These are phyloP conservation scores for Cephus rjabovi DNA, from an alignment of 2,888 invertebrate species.

Conservation along the genomic window DNA sequence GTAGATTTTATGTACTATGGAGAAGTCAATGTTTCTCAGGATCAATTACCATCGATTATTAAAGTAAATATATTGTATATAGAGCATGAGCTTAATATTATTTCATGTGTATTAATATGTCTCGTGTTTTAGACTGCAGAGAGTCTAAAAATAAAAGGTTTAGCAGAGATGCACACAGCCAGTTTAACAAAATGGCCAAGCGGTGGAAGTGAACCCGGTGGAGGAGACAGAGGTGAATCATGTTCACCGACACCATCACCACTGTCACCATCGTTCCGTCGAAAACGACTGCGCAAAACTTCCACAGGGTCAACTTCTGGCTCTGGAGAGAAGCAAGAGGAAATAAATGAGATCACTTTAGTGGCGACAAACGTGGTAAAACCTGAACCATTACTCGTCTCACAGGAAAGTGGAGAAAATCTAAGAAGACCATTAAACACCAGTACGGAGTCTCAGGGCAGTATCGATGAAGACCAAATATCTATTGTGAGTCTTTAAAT, in stretches of 20 bases:
- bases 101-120: conserved; percentile 62
- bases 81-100: neutral
- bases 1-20: conserved; percentile 95
- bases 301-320: conserved; percentile 71
- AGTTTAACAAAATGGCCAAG: conserved; percentile 79
- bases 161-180: conserved; percentile 87
- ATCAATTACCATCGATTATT: conserved; percentile 78
- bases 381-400: conserved; percentile 55
- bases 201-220: conserved; percentile 63
- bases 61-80: conserved; percentile 60
- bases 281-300: conserved; percentile 75
- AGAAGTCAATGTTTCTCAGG: conserved; percentile 91
- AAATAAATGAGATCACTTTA: conserved; percentile 59
- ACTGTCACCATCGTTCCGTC: conserved; percentile 72
- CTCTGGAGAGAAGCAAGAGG: conserved; percentile 58
- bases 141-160: conserved; percentile 87
- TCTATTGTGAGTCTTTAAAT: conserved; percentile 51
- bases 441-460: conserved; percentile 59
- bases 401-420: conserved; percentile 51
- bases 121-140: conserved; percentile 82
- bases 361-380: conserved; percentile 61
- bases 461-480: conserved; percentile 62
- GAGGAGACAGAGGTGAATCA: conserved; percentile 57
- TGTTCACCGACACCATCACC: conserved; percentile 67
- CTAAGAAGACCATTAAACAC: conserved; percentile 54